These are phyloP conservation scores for Pachycephus smyrnensis DNA, from an alignment of 2,888 invertebrate genomes.

Conservation along the genomic window DNA sequence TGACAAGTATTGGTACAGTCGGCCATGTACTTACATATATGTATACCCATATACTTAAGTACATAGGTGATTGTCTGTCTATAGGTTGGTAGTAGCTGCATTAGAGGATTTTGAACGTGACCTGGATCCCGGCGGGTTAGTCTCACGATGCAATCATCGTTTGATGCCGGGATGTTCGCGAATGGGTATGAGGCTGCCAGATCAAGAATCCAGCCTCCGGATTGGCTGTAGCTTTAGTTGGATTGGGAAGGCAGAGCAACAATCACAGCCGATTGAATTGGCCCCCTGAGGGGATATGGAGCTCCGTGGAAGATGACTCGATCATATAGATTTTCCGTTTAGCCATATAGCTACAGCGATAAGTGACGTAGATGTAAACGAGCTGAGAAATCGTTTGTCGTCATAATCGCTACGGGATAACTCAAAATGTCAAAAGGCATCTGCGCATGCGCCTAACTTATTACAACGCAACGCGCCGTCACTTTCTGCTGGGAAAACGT, in stretches of 20 bases:
- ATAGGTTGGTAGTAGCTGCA: conserved; percentile 26
- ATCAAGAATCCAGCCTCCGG: not conserved
- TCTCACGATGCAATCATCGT: conserved; percentile 53
- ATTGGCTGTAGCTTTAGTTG: conserved; percentile 27
- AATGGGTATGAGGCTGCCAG: conserved; percentile 20
- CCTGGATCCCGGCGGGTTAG: conserved; percentile 34
- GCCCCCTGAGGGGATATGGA: conserved; percentile 33
- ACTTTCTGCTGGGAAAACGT: no score
- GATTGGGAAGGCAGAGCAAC: conserved; percentile 44
- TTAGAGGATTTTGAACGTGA: conserved; percentile 52
- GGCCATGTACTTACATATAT: not conserved
- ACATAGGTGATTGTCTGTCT: conserved; percentile 22
- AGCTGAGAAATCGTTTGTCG: not conserved
- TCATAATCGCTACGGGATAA: not conserved
- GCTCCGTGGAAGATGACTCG: not conserved
- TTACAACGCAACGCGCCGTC: no score
- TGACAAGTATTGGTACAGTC: not conserved
- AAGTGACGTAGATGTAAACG: not conserved
- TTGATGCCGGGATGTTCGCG: conserved; percentile 41
- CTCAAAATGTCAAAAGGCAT: no score
- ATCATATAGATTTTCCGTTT: not conserved
- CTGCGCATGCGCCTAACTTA: no score
- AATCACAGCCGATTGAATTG: conserved; percentile 60
- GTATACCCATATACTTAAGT: not conserved
- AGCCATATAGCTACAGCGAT: not conserved